phyloP scores from a whole-genome alignment of 1,140 invertebrate species.

The Pseudachorutes palmiensis region DNA sequence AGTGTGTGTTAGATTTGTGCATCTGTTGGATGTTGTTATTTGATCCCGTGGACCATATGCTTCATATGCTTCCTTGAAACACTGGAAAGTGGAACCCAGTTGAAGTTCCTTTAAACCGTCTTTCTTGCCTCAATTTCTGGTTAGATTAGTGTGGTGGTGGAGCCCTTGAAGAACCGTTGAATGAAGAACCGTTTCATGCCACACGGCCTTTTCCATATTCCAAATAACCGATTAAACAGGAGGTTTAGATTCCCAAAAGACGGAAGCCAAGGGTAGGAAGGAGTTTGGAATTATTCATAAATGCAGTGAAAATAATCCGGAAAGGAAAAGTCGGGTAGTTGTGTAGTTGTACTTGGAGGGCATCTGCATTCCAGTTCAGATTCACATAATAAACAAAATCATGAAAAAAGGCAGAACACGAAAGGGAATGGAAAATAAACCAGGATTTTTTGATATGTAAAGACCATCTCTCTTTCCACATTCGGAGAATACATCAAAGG shows the following conservation, averaged over 20 bases:
- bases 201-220: neutral
- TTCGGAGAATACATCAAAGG: neutral
- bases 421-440: neutral
- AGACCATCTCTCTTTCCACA: neutral
- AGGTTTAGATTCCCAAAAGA: neutral
- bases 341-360: neutral
- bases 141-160: constrained; percentile 4
- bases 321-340: too few relatives aligned
- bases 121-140: neutral
- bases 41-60: constrained; percentile 36
- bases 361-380: neutral
- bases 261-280: neutral
- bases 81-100: neutral
- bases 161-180: neutral
- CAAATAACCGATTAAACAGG: neutral
- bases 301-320: neutral
- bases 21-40: constrained; percentile 34
- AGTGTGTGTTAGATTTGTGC: too few relatives aligned
- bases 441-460: constrained; percentile 4
- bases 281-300: neutral
- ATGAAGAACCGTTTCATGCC: neutral
- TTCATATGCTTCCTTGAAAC: constrained; percentile 35
- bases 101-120: neutral
- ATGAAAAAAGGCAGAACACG: constrained; percentile 7
- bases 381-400: neutral